A percentile compares a stretch with the other conserved stretches of the same genome.
Conservation (phyloP, 2,113 vertebrate genomes). For the Micronycteris hirsuta region DNA sequence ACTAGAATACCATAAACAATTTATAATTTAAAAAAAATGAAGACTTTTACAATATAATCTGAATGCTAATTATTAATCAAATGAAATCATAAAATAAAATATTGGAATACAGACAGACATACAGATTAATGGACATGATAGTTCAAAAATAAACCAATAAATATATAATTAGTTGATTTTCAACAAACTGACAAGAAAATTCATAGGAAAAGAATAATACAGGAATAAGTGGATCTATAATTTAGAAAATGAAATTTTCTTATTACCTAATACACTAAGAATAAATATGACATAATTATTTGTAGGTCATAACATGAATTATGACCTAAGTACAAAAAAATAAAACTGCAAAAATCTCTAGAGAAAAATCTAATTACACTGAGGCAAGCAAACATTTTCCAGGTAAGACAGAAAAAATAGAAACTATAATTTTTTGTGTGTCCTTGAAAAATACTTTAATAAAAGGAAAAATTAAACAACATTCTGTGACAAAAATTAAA, state of each 20-base stretch:
- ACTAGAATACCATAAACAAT: not conserved
- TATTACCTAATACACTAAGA: not conserved
- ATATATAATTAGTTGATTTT: not conserved
- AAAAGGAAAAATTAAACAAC: not conserved
- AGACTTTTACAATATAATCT: not conserved
- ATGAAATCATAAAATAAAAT: not conserved
- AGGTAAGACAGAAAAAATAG: not conserved
- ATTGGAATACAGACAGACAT: not conserved
- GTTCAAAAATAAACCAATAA: not conserved
- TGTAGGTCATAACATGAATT: not conserved
- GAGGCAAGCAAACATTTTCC: not conserved
- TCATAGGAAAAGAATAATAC: not conserved
- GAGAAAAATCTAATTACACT: not conserved
- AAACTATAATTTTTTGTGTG: not conserved
- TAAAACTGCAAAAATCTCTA: not conserved
- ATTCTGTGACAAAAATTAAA: not conserved
- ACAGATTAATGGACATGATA: not conserved
- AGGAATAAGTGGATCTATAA: no score
- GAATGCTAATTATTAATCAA: not conserved
- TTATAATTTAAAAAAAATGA: not conserved
- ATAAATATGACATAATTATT: not conserved
- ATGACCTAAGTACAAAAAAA: not conserved
- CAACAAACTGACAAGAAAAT: not conserved
- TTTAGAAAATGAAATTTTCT: not conserved
- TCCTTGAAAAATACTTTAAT: not conserved